A percentile compares a stretch with the other conserved stretches of the same genome.
These are phyloP conservation scores for Arbacia lixula DNA, from an alignment of 53 echinoderm and acorn worm genomes.

Conservation along the genomic window DNA sequence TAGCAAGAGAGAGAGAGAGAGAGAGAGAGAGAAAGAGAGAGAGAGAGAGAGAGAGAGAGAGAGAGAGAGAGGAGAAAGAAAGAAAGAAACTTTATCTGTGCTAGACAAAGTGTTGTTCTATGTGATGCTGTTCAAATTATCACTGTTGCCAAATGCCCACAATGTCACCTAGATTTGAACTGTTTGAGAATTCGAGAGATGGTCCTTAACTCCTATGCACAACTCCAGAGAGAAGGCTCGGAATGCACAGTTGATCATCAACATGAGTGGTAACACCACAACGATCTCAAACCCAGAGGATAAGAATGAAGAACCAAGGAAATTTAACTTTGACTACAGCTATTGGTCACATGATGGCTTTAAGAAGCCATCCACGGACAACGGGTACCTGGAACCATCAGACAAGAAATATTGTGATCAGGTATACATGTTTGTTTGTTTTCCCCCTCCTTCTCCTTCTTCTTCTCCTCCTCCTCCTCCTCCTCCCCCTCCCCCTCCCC, in stretches of 20 bases:
- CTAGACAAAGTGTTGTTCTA: too few species aligned
- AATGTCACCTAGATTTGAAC: too few species aligned
- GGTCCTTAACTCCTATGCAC: constrained; percentile 70
- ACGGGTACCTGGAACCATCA: constrained; percentile 69
- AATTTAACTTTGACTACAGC: constrained; percentile 96
- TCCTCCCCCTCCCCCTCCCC: background rate
- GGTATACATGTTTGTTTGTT: constrained; percentile 47
- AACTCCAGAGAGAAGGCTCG: constrained; percentile 96
- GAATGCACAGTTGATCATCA: constrained; percentile 86
- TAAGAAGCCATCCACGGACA: constrained; percentile 40
- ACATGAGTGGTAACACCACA: constrained; percentile 85
- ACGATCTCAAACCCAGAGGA: constrained; percentile 83
- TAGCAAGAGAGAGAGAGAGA: too few species aligned
- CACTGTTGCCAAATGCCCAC: too few species aligned
- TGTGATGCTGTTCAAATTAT: too few species aligned
- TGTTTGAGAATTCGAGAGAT: too few species aligned
- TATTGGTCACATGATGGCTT: constrained; percentile 98
- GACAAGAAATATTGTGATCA: constrained; percentile 84
- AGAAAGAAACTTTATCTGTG: too few species aligned
- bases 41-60: too few species aligned
- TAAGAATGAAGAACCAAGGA: constrained; percentile 83
- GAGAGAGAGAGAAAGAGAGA: too few species aligned
- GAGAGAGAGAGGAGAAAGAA: too few species aligned
- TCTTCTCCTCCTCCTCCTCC: background rate
- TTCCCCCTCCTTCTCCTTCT: background rate